phyloP scores from a whole-genome alignment of 2,113 vertebrate species.

The Caretta caretta region DNA sequence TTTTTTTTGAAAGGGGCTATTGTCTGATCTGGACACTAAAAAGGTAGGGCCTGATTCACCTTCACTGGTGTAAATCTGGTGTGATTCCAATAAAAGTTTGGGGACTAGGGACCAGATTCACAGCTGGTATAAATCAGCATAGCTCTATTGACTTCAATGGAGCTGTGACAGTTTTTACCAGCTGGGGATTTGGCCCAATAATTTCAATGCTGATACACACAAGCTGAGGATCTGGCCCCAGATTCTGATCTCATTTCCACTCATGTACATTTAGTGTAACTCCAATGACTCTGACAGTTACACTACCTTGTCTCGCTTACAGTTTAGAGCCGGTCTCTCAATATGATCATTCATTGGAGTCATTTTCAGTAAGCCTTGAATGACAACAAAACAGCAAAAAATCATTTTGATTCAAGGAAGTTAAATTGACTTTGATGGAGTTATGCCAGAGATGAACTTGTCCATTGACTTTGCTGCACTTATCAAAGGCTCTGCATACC shows the following conservation, averaged over 20 bases:
- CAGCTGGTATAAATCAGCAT: neutral
- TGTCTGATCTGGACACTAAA: conserved; percentile 57
- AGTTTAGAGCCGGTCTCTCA: neutral
- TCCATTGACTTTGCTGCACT: neutral
- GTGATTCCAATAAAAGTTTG: neutral
- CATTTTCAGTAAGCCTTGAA: neutral
- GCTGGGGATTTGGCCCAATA: no score
- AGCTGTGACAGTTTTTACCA: neutral
- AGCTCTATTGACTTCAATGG: neutral
- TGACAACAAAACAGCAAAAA: neutral
- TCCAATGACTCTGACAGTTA: neutral
- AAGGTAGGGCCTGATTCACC: neutral
- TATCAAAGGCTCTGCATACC: neutral
- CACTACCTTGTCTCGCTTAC: neutral
- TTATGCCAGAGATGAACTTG: neutral
- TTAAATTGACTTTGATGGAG: neutral
- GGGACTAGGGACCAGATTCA: neutral
- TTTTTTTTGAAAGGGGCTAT: conserved; percentile 69
- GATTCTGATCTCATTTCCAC: neutral
- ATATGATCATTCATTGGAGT: neutral
- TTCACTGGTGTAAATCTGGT: no score
- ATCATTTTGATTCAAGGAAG: neutral
- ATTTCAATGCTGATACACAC: neutral
- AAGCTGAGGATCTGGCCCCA: neutral
- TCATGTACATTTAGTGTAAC: neutral